Evolutionary conservation across 2,113 vertebrate genomes (phyloP).

Genomic region (Oreochromis spilurus): DNA sequence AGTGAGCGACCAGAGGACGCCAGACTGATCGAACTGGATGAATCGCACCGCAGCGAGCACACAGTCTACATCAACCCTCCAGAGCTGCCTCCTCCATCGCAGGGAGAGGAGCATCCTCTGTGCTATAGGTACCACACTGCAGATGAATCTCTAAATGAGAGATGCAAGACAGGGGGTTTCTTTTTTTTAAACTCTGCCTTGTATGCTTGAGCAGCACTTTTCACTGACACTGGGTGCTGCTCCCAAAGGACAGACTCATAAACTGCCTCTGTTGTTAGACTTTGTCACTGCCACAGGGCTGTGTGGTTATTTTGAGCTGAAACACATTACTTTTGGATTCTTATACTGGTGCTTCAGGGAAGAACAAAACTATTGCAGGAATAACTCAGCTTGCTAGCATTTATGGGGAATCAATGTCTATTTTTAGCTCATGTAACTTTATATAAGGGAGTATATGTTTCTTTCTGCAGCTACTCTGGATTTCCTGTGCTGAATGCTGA

Average conservation of each 20-base stretch:
- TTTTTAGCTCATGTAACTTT: neutral
- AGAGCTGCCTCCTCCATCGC: slow-evolving; percentile 87
- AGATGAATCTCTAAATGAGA: neutral
- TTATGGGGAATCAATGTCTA: neutral
- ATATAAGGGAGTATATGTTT: neutral
- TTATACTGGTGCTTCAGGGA: neutral
- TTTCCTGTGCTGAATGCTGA: slow-evolving; percentile 89
- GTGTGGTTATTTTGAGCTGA: neutral
- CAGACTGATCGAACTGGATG: slow-evolving; percentile 91
- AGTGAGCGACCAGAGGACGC: slow-evolving; percentile 84
- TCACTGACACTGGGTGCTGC: neutral
- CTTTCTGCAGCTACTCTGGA: slow-evolving; percentile 83
- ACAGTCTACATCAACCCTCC: slow-evolving; percentile 96
- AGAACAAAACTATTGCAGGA: neutral
- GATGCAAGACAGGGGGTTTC: neutral
- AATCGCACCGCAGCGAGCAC: slow-evolving; percentile 94
- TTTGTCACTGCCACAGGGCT: neutral
- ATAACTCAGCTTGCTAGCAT: neutral
- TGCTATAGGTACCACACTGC: slow-evolving; percentile 83
- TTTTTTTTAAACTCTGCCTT: neutral
- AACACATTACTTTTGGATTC: neutral
- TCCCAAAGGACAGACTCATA: neutral
- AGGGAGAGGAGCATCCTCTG: slow-evolving; percentile 88
- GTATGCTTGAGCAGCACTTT: neutral
- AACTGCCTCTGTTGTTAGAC: slow-evolving; percentile 15